phyloP scores from a whole-genome alignment of 1,140 invertebrate species.

The honey bee (Apis mellifera) region Amel_HAv3.1 CM009940.2:7806501-7807000 shows the following conservation, averaged over 20 bases:
- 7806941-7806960: constrained; percentile 9
- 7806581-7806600: not conserved
- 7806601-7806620: not conserved
- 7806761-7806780: not conserved
- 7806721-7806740: constrained; percentile 40
- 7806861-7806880: constrained; percentile 8
- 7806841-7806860: not conserved
- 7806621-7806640: not conserved
- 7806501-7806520: not conserved
- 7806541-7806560: not conserved
- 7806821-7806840: no score
- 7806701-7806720: constrained; percentile 27
- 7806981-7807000: not conserved
- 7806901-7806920: constrained; percentile 46
- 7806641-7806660: not conserved
- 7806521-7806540: no score
- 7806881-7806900: constrained; percentile 14
- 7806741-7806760: not conserved
- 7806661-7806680: not conserved
- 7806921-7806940: constrained; percentile 16
- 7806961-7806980: not conserved
- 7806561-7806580: not conserved
- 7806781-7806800: not conserved
- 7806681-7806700: constrained; percentile 31
- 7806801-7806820: no score